phyloP scores from a whole-genome alignment of 2,113 vertebrate genomes.

The Perca schrenkii region DNA sequence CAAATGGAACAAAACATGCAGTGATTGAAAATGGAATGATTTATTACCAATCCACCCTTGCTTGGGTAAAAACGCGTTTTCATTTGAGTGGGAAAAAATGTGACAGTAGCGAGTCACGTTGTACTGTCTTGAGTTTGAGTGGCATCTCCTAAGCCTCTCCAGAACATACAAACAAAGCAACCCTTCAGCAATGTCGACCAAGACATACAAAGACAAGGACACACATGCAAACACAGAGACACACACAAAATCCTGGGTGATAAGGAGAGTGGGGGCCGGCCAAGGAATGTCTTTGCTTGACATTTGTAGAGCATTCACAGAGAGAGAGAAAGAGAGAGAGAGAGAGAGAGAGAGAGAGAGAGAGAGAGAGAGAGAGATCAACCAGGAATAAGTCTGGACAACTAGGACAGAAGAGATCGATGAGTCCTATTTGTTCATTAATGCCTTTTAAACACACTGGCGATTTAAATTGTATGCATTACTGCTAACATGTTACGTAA shows the following conservation, averaged over 20 bases:
- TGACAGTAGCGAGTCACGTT: not conserved
- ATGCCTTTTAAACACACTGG: slow-evolving; percentile 22
- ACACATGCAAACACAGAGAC: slow-evolving; percentile 39
- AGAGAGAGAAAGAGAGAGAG: not conserved
- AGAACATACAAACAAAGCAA: slow-evolving; percentile 50
- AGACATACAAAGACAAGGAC: slow-evolving; percentile 34
- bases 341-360: not conserved
- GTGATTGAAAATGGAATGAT: slow-evolving; percentile 38
- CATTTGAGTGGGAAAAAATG: slow-evolving; percentile 11
- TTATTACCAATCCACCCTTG: slow-evolving; percentile 31
- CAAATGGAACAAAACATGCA: slow-evolving; percentile 33
- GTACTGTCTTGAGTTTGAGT: slow-evolving; percentile 28
- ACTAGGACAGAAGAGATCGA: not conserved
- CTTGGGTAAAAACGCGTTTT: slow-evolving; percentile 34
- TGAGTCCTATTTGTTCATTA: slow-evolving; percentile 21
- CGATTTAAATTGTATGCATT: not conserved
- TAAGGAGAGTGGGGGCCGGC: slow-evolving; percentile 22
- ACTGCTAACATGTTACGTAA: not conserved
- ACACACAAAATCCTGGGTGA: slow-evolving; percentile 25
- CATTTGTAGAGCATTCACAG: slow-evolving; percentile 33
- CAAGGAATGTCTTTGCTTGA: slow-evolving; percentile 47
- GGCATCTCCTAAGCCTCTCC: slow-evolving; percentile 36
- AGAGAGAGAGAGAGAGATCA: not conserved
- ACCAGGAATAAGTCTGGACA: slow-evolving; percentile 6
- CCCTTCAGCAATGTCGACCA: slow-evolving; percentile 31